Conservation (phyloP, 2,113 vertebrate species). For the Phoenicopterus ruber region DNA sequence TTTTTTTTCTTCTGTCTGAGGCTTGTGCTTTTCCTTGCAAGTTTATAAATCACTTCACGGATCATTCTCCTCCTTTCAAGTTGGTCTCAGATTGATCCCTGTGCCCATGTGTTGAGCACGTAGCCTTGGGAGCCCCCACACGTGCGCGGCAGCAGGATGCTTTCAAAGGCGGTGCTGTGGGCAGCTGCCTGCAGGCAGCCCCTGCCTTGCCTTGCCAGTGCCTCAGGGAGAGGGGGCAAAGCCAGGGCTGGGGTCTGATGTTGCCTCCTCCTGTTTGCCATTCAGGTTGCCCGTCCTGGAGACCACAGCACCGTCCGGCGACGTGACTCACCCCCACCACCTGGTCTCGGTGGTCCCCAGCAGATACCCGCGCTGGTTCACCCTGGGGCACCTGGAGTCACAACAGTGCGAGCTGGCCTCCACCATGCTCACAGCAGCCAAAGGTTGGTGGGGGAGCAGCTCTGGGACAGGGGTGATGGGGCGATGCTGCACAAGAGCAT, state of each 20-base stretch:
- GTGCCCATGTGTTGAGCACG: conserved; percentile 37
- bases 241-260: neutral
- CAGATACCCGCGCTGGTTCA: conserved; percentile 97
- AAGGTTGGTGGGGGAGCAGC: conserved; percentile 73
- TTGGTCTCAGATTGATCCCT: conserved; percentile 19
- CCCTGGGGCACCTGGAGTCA: conserved; percentile 95
- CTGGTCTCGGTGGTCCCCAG: conserved; percentile 94
- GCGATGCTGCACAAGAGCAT: neutral
- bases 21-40: conserved; percentile 40
- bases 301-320: conserved; percentile 84
- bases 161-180: neutral
- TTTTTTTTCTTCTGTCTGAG: neutral
- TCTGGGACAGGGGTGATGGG: neutral
- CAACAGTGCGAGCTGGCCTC: conserved; percentile 98
- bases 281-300: conserved; percentile 92
- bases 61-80: conserved; percentile 53
- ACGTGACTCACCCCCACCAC: conserved; percentile 90
- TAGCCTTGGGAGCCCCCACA: neutral
- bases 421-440: conserved; percentile 96
- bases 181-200: conserved; percentile 15
- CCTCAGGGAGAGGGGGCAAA: neutral
- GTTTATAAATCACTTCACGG: conserved; percentile 57
- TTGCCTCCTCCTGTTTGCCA: neutral
- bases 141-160: neutral
- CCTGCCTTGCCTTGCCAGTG: neutral